Conservation (phyloP, 2,888 invertebrate species). For the Eupithecia insigniata region DNA sequence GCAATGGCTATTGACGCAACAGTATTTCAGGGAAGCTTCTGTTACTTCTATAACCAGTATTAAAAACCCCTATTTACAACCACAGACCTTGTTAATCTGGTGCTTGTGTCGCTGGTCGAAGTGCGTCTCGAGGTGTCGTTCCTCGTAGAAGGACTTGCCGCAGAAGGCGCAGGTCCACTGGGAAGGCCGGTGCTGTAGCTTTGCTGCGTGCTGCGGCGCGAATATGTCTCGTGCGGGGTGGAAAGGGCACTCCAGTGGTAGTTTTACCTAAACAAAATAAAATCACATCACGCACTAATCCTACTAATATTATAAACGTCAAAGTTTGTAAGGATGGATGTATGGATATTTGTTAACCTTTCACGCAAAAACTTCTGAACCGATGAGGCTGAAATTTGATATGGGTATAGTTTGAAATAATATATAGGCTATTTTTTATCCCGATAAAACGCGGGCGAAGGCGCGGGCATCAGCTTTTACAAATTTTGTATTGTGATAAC, state of each 20-base stretch:
- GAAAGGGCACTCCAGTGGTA: conserved; percentile 95
- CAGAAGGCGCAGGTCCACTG: conserved; percentile 96
- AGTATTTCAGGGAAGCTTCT: background rate
- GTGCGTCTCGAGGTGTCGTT: conserved; percentile 93
- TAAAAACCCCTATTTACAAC: background rate
- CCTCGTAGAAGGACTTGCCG: conserved; percentile 96
- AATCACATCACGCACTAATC: too few species aligned
- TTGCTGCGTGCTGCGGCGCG: conserved; percentile 93
- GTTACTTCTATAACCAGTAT: background rate
- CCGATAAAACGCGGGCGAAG: too few species aligned
- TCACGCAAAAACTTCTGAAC: too few species aligned
- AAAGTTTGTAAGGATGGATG: too few species aligned
- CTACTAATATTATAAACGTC: too few species aligned
- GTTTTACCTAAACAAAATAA: conserved; percentile 82
- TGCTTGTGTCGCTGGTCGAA: conserved; percentile 95
- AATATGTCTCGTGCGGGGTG: conserved; percentile 94
- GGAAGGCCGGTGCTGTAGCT: conserved; percentile 92
- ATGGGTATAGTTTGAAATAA: too few species aligned
- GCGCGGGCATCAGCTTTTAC: too few species aligned
- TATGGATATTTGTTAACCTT: too few species aligned
- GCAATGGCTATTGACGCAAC: background rate
- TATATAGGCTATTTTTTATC: too few species aligned
- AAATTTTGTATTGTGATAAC: too few species aligned
- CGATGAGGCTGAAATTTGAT: too few species aligned
- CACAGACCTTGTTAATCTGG: conserved; percentile 90